Conservation (phyloP, 2,797 vertebrate genomes). For the Notamacropus eugenii region DNA sequence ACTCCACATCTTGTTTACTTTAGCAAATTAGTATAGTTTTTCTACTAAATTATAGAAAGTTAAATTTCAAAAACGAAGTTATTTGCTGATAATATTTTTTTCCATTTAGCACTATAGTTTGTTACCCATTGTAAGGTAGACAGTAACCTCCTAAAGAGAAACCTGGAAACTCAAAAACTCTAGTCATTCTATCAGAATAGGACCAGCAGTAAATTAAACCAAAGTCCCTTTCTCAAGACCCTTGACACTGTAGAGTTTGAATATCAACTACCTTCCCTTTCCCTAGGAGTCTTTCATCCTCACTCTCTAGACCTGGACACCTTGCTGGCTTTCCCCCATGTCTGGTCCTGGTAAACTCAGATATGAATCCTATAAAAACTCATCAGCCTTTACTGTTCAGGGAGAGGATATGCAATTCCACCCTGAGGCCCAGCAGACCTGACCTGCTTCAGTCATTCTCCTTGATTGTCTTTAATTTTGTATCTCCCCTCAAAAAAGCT, state of each 20-base stretch:
- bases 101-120: not conserved
- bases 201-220: not conserved
- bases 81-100: not conserved
- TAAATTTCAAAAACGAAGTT: not conserved
- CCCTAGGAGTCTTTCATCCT: not conserved
- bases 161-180: not conserved
- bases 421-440: not conserved
- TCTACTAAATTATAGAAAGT: not conserved
- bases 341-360: not conserved
- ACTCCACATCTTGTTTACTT: not conserved
- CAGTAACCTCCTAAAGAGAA: not conserved
- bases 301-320: not conserved
- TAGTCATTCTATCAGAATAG: not conserved
- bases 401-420: not conserved
- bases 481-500: not conserved
- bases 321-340: not conserved
- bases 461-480: not conserved
- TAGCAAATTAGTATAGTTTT: not conserved
- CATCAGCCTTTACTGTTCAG: not conserved
- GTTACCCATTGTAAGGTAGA: not conserved
- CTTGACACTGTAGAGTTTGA: not conserved
- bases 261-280: not conserved
- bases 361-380: not conserved
- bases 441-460: not conserved
- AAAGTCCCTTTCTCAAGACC: not conserved